Base-by-base conservation (phyloP, 1,140 invertebrate genomes). In the Philaenus spumarius region DNA sequence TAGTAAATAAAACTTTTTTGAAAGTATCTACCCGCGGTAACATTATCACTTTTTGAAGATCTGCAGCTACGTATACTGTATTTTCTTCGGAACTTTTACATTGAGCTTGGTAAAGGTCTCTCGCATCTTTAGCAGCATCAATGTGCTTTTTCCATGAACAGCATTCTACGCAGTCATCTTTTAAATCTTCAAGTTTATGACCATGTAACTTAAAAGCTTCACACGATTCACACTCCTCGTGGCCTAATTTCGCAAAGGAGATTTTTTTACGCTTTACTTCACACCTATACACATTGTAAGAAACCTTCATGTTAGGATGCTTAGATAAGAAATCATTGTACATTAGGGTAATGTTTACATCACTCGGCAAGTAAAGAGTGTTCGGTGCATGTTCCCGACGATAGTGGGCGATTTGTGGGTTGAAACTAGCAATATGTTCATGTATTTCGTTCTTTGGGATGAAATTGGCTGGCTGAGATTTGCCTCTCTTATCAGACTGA, bases 41-140 rank as follows among this genome's bases (percentile, higher is more conserved):
- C 60, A 62, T 64, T 37, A 61, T 62, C 7, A 64, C 37, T 56
- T 64, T 60, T 35, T 64, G 48, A 4, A 63, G 50, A 55, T 63
- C 59, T 20, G 59, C 55, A 37, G 62, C 53, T 7, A 59, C 19
- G 48, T 48, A 22, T 30, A 60, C 24, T 19, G 26, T 43, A n/a
- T n/a, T 50, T 46, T 19, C 20, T 12, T 17, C 35, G n/a, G 5
- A 34, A 45, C 11, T 22, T 46, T 52, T 48, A 30, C 19, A 12
- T 23, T 62, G 20, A 23, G 39, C 35, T 53, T 43, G 26, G 46
- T 61, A 61, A 24, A 24, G 19, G 17, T 17, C 2, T 43, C 51
- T 53, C 2, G 58, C 48, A 26, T 30, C 37, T 1, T 7, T 47
- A 11, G 58, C 58, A 20, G 17, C 17, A 35, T 55, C 14, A 5